Conservation (phyloP, 2,113 vertebrate species). For the Naja naja region DNA sequence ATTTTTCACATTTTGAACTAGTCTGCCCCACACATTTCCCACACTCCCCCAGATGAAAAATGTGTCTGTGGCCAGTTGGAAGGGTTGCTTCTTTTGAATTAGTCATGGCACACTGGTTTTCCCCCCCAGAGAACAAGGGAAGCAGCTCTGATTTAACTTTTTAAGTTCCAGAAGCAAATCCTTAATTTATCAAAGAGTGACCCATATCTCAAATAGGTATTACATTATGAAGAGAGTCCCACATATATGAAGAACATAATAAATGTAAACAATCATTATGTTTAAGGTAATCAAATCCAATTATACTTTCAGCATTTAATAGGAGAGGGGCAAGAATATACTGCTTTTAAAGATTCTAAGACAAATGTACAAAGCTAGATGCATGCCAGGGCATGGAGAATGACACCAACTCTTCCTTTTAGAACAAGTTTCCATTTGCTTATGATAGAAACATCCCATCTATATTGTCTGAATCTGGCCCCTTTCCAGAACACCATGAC, state of each 20-base stretch:
- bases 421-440: neutral
- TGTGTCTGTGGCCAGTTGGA: neutral
- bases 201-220: neutral
- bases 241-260: neutral
- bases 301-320: neutral
- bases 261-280: neutral
- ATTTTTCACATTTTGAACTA: neutral
- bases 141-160: neutral
- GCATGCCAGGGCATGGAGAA: neutral
- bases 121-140: neutral
- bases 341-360: neutral
- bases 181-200: neutral
- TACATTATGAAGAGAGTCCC: neutral
- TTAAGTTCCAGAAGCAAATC: too few species aligned
- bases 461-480: slow-evolving; percentile 5
- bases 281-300: neutral
- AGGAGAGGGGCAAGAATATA: neutral
- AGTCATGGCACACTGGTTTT: neutral
- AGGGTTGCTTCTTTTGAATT: neutral
- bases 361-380: neutral
- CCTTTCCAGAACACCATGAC: slow-evolving; percentile 5
- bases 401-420: neutral
- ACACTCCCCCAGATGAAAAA: neutral
- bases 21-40: too few species aligned
- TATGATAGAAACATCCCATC: slow-evolving; percentile 13